Evolutionary conservation across 2,888 invertebrate species (phyloP).

Genomic region (Apamea anceps): DNA sequence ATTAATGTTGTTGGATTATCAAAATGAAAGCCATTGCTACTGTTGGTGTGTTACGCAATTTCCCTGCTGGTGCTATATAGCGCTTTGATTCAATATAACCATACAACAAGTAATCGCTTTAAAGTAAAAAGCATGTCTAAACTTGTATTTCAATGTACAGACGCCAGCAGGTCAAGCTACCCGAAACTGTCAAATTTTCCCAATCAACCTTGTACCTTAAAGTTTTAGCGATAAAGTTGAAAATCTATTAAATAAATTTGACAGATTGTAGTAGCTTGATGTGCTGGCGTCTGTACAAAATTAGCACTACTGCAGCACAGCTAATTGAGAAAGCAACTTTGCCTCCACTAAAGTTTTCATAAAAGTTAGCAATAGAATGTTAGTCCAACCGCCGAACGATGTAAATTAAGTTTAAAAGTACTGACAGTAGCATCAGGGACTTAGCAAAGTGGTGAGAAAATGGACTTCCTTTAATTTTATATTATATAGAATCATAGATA

Average conservation of each 20-base stretch:
- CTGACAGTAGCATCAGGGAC: slow-evolving; percentile 65
- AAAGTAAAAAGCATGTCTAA: slow-evolving; percentile 9
- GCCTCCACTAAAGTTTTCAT: slow-evolving; percentile 63
- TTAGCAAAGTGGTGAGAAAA: slow-evolving; percentile 76
- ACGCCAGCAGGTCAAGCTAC: no score
- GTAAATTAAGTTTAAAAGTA: slow-evolving; percentile 75
- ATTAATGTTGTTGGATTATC: neutral
- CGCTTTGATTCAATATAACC: slow-evolving; percentile 1
- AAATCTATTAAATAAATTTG: no score
- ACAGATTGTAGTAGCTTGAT: no score
- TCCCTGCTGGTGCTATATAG: neutral
- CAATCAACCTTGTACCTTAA: no score
- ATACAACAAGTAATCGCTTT: slow-evolving; percentile 11
- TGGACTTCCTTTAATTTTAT: slow-evolving; percentile 81
- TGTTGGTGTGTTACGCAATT: neutral
- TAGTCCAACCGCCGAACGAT: slow-evolving; percentile 67
- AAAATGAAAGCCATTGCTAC: neutral
- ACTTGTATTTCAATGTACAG: slow-evolving; percentile 37
- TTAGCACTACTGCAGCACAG: slow-evolving; percentile 33
- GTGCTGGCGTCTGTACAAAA: no score
- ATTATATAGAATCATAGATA: slow-evolving; percentile 48
- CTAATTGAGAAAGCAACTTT: slow-evolving; percentile 59
- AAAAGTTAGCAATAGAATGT: slow-evolving; percentile 68
- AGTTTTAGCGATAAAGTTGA: no score
- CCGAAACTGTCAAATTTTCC: no score